Percentiles rank a stretch among this genome's conserved stretches.
Evolutionary conservation across 2,113 vertebrate genomes (phyloP).

Genomic region (Phainopepla nitens): DNA sequence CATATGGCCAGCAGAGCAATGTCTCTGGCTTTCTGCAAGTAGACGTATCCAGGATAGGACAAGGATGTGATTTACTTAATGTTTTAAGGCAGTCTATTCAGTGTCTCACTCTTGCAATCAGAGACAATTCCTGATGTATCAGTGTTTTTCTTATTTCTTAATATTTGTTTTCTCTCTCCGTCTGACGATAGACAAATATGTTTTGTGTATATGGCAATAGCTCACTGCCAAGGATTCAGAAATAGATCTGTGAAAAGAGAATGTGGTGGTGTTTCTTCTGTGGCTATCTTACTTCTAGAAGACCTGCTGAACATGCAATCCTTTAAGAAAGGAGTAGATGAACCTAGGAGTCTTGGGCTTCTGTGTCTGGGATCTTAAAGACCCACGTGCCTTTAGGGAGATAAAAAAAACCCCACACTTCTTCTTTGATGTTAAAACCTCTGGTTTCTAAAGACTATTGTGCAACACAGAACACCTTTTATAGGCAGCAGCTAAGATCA

Average conservation of each 20-base stretch:
- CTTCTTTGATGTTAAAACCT: neutral
- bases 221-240: neutral
- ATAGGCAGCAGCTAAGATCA: neutral
- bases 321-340: neutral
- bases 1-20: neutral
- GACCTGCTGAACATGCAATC: neutral
- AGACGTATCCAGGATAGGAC: neutral
- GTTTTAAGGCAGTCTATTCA: neutral
- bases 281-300: neutral
- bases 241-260: neutral
- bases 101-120: neutral
- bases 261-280: neutral
- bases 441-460: neutral
- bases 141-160: neutral
- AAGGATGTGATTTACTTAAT: neutral
- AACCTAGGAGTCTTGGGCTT: neutral
- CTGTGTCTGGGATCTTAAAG: neutral
- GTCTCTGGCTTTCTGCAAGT: neutral
- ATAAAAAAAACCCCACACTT: rapidly evolving
- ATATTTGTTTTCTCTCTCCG: neutral
- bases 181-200: neutral
- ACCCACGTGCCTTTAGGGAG: neutral
- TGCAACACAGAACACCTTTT: neutral
- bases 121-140: neutral
- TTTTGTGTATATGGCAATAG: neutral